Evolutionary conservation across 2,888 invertebrate genomes (phyloP).

Genomic region (Melieria picta): DNA sequence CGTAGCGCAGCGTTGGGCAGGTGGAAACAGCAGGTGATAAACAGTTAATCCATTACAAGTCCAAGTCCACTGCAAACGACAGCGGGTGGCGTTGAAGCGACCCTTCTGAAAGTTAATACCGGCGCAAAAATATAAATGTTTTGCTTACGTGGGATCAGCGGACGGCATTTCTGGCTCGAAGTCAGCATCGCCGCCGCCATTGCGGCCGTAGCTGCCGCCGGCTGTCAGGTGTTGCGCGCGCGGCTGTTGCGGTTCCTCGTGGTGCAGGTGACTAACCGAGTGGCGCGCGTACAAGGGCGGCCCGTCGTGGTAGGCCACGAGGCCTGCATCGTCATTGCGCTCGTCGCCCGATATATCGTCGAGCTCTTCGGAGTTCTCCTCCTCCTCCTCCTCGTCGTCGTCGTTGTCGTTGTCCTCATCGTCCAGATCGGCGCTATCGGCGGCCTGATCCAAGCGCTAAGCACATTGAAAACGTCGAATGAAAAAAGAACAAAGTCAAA

Average conservation of each 20-base stretch:
- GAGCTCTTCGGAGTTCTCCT: constrained; percentile 55
- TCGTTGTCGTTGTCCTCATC: constrained; percentile 57
- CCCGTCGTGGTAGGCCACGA: constrained; percentile 62
- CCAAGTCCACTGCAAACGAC: neutral
- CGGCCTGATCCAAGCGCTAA: constrained; percentile 28
- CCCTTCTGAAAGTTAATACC: neutral
- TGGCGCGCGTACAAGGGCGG: constrained; percentile 60
- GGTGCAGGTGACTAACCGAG: constrained; percentile 60
- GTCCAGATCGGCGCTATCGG: constrained; percentile 53
- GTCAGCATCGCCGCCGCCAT: constrained; percentile 40
- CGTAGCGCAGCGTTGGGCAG: neutral
- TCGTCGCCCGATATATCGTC: constrained; percentile 55
- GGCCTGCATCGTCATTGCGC: constrained; percentile 50
- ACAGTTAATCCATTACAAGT: constrained; percentile 2
- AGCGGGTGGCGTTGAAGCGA: too few species aligned
- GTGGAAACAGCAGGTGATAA: constrained; percentile 14
- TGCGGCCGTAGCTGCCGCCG: constrained; percentile 49
- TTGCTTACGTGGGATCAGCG: constrained; percentile 64
- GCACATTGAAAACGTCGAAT: constrained; percentile 10
- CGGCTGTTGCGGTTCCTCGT: constrained; percentile 61
- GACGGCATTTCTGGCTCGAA: constrained; percentile 52
- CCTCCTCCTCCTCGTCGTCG: constrained; percentile 58
- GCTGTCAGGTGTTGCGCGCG: constrained; percentile 59
- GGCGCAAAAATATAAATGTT: neutral
- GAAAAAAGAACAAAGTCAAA: neutral